Evolutionary conservation across 2,888 invertebrate genomes (phyloP).

Genomic region (Nineta flava): DNA sequence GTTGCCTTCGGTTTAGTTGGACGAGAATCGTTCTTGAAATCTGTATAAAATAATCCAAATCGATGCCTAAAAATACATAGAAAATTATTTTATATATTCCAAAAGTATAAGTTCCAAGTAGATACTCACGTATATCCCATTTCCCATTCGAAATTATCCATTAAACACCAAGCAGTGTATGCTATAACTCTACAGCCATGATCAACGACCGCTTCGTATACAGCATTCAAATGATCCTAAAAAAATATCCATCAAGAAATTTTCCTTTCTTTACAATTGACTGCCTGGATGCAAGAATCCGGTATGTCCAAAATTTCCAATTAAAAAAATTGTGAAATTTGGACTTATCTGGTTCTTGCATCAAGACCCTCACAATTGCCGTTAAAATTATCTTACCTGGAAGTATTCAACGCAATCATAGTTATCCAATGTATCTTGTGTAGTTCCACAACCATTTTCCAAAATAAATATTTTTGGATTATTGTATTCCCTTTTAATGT

Average conservation of each 20-base stretch:
- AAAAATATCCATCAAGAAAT: not conserved
- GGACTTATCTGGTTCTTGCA: no score
- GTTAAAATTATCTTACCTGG: not conserved
- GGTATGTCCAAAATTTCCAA: no score
- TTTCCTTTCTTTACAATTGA: not conserved
- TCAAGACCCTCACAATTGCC: no score
- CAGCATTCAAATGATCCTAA: constrained; percentile 5
- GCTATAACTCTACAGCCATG: constrained; percentile 24
- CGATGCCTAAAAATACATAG: not conserved
- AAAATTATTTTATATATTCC: not conserved
- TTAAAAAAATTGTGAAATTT: no score
- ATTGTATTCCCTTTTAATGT: not conserved
- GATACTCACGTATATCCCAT: constrained; percentile 19
- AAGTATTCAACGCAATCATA: not conserved
- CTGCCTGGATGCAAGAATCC: no score
- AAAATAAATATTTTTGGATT: not conserved
- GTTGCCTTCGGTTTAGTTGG: not conserved
- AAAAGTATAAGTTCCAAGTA: no score
- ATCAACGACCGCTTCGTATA: constrained; percentile 9
- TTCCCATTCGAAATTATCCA: constrained; percentile 31
- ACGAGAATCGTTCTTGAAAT: not conserved
- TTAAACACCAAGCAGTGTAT: constrained; percentile 29
- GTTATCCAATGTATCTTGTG: not conserved
- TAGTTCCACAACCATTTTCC: not conserved
- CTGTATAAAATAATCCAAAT: constrained; percentile 2